These are phyloP conservation scores for Passerculus sandwichensis DNA, from an alignment of 2,797 vertebrate species.

Conservation along the genomic window DNA sequence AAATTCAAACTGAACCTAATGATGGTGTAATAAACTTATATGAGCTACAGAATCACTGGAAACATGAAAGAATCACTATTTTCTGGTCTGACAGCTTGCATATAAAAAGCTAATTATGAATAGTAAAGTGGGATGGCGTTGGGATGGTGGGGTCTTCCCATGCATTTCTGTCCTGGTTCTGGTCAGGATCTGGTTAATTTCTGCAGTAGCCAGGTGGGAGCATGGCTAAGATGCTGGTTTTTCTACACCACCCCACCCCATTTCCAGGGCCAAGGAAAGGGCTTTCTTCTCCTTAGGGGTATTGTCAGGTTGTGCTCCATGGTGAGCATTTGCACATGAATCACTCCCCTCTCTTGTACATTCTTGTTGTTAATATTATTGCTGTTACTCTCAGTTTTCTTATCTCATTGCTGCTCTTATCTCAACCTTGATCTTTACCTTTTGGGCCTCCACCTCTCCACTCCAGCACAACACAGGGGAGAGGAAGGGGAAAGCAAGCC, in stretches of 20 bases:
- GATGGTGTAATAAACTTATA: background rate
- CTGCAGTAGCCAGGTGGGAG: background rate
- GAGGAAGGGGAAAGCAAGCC: background rate
- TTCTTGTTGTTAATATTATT: background rate
- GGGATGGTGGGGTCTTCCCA: background rate
- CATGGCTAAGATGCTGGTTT: background rate
- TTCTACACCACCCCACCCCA: background rate
- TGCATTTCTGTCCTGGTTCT: background rate
- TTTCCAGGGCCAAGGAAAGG: background rate
- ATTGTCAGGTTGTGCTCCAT: fast-evolving
- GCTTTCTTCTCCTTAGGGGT: fast-evolving
- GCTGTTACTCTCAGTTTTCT: background rate
- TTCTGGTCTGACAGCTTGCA: background rate
- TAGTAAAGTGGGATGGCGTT: background rate
- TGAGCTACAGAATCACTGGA: background rate
- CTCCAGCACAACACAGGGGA: background rate
- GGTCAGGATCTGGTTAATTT: background rate
- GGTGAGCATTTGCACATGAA: background rate
- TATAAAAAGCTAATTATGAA: background rate
- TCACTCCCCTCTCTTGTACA: background rate
- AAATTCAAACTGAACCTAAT: background rate
- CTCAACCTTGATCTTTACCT: background rate
- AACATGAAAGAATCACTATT: background rate
- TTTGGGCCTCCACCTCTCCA: background rate
- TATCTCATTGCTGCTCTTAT: background rate